Conservation (phyloP, 1,140 invertebrate species). For the Lucilia sericata region DNA sequence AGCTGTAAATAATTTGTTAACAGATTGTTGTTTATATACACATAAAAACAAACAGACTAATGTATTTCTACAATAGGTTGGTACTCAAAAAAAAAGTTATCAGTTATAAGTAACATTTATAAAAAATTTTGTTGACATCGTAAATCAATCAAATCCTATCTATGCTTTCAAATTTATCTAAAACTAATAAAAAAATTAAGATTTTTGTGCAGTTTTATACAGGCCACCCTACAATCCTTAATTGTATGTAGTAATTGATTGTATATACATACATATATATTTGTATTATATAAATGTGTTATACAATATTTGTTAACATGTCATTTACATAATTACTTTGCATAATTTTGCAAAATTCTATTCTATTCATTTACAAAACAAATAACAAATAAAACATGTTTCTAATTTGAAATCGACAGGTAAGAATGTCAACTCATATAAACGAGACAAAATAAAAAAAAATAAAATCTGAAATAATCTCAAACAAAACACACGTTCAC, state of each 20-base stretch:
- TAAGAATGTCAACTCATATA: conserved; percentile 7
- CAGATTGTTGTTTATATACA: too few species aligned
- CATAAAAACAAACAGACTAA: too few species aligned
- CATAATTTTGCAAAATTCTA: conserved; percentile 40
- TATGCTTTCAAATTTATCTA: too few species aligned
- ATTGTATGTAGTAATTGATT: not conserved
- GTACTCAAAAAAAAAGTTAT: too few species aligned
- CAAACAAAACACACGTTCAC: not conserved
- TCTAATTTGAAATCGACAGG: conserved; percentile 38
- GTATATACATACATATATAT: not conserved
- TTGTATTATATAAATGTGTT: not conserved
- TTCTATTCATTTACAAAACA: conserved; percentile 39
- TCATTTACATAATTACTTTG: conserved; percentile 42
- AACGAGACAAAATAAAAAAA: not conserved
- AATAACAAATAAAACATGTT: conserved; percentile 42
- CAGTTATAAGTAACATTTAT: too few species aligned
- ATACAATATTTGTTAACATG: conserved; percentile 14
- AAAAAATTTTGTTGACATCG: too few species aligned
- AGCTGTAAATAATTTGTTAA: too few species aligned
- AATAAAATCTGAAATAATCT: not conserved
- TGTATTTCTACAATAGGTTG: too few species aligned
- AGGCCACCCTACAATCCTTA: too few species aligned
- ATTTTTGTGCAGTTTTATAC: too few species aligned
- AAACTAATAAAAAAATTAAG: too few species aligned
- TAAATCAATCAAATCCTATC: too few species aligned